phyloP scores from a whole-genome alignment of 2,113 vertebrate species.

The Corythornis cristatus region DNA sequence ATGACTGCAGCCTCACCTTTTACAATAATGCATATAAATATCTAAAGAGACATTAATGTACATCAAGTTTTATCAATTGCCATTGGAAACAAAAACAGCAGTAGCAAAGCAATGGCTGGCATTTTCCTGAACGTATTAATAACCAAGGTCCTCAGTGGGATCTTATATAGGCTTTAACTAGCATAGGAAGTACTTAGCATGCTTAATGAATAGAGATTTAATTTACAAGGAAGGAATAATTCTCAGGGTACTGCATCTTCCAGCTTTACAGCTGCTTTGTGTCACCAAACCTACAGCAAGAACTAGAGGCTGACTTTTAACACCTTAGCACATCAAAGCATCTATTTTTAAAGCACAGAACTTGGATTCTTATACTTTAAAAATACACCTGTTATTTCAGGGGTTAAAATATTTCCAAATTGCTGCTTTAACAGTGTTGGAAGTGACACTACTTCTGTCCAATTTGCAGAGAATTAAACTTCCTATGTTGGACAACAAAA shows the following conservation, averaged over 20 bases:
- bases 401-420: neutral
- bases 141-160: constrained; percentile 24
- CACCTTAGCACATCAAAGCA: neutral
- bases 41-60: neutral
- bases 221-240: constrained; percentile 39
- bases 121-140: neutral
- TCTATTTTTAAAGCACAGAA: neutral
- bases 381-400: neutral
- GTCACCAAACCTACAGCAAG: neutral
- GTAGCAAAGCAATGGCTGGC: neutral
- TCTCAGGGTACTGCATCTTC: constrained; percentile 34
- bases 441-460: neutral
- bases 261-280: constrained; percentile 36
- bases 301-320: neutral
- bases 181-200: constrained; percentile 68
- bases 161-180: constrained; percentile 37
- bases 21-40: neutral
- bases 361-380: neutral
- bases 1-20: neutral
- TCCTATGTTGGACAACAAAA: neutral
- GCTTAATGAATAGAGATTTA: constrained; percentile 71
- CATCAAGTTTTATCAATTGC: neutral
- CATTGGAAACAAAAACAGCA: neutral
- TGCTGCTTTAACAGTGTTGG: neutral
- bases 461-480: neutral